Conservation (phyloP, 1,140 invertebrate species). For the Lerema accius region DNA sequence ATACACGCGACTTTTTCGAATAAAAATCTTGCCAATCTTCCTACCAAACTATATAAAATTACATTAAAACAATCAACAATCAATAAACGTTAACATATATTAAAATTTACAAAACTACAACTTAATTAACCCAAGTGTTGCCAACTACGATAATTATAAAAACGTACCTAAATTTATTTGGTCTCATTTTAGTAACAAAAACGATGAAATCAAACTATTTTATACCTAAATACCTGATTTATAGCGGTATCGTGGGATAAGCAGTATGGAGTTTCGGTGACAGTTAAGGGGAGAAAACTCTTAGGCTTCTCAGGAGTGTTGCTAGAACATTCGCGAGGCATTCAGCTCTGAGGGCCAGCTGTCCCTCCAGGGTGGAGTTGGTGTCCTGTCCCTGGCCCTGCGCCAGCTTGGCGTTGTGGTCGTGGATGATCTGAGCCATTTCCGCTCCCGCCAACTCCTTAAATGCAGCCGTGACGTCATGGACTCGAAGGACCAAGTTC, state of each 20-base stretch:
- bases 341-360: conserved; percentile 89
- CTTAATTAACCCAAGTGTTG: conserved; percentile 67
- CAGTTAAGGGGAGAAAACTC: conserved; percentile 89
- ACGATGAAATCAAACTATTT: conserved; percentile 31
- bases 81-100: conserved; percentile 52
- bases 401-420: conserved; percentile 70
- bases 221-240: conserved; percentile 21
- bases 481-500: conserved; percentile 90
- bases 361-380: conserved; percentile 83
- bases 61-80: conserved; percentile 31
- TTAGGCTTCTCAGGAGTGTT: conserved; percentile 90
- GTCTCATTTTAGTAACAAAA: conserved; percentile 80
- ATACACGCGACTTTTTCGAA: neutral
- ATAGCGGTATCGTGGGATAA: conserved; percentile 19
- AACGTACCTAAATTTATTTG: conserved; percentile 80
- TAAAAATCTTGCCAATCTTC: conserved; percentile 11
- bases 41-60: conserved; percentile 28
- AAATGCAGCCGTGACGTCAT: conserved; percentile 91
- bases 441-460: conserved; percentile 86
- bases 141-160: conserved; percentile 64
- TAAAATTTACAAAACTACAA: conserved; percentile 79
- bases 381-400: conserved; percentile 69
- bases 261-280: conserved; percentile 5
- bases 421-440: conserved; percentile 81
- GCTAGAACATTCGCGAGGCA: conserved; percentile 91